Evolutionary conservation across 1,140 invertebrate genomes (phyloP).

Genomic region (Zaprionus vittiger): DNA sequence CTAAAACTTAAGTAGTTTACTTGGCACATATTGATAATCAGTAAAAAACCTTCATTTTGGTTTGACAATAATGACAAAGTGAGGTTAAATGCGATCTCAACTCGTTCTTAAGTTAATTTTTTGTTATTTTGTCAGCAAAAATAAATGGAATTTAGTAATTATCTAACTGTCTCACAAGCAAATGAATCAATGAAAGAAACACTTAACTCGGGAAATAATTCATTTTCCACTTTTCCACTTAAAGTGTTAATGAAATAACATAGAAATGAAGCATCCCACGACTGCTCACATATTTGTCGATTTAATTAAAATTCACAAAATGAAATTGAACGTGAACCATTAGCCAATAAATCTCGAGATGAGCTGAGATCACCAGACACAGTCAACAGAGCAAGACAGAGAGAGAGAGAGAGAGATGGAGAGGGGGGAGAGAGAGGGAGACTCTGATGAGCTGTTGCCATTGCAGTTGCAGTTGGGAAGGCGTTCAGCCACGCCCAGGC

Average conservation of each 20-base stretch:
- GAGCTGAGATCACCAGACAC: slow-evolving; percentile 24
- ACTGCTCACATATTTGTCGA: slow-evolving; percentile 23
- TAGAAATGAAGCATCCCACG: not conserved
- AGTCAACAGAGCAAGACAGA: slow-evolving; percentile 19
- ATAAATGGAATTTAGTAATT: not conserved
- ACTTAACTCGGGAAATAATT: not conserved
- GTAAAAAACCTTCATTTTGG: too few relatives aligned
- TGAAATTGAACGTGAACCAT: slow-evolving; percentile 35
- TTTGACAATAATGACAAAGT: not conserved
- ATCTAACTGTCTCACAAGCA: not conserved
- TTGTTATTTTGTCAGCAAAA: not conserved
- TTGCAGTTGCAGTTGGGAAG: slow-evolving; percentile 8
- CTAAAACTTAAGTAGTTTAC: too few relatives aligned
- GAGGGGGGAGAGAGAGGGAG: not conserved
- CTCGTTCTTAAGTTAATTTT: not conserved
- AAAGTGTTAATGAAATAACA: slow-evolving; percentile 13
- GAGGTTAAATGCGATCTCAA: not conserved
- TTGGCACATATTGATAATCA: too few relatives aligned
- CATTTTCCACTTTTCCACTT: slow-evolving; percentile 1
- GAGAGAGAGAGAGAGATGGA: not conserved
- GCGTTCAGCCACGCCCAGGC: slow-evolving; percentile 8
- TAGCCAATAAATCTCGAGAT: slow-evolving; percentile 28
- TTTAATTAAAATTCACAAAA: slow-evolving; percentile 37
- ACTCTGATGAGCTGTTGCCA: not conserved
- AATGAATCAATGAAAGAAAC: not conserved